Evolutionary conservation across 2,888 invertebrate genomes (phyloP), one percentile per base, ranked within the genome.

Genomic region (Macaria liturata): DNA sequence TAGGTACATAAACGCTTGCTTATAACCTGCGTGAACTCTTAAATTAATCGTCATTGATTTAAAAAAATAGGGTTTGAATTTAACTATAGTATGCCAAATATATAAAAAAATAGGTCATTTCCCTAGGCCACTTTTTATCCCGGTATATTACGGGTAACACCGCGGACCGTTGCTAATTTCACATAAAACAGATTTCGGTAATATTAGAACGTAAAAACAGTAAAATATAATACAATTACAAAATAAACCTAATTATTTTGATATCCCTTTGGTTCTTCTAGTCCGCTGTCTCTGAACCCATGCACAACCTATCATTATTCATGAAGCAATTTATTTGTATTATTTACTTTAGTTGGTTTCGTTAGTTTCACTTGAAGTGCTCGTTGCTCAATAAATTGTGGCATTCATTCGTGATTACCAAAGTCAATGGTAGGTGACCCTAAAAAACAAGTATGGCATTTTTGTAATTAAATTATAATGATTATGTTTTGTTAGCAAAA

Each of bases 291-390:
- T 34, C 61, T 58, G 66, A 31, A 37, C n/a, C 37, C 44, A 20
- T 37, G 68, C 68, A 70, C 68, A 75, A 70, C 64, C 70, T 71
- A 72, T 84, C 76, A 87, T 89, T 89, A 89, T 90, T 89, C 87
- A 90, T 89, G 88, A 88, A 75, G 78, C 86, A 82, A 88, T 89
- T 88, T 88, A 88, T 87, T 85, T 79, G 80, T 87, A 89, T 88
- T 84, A 87, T 87, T 88, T 83, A 86, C 82, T 88, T 84, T 81
- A 80, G 78, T 76, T 70, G 73, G 67, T 71, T 71, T 44, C 44
- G 44, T 70, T 59, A 64, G 64, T 76, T 78, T 75, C 71, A 64
- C 67, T 70, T 62, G 61, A 20, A 67, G 59, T 64, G 66, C 65
- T 65, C 65, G 20, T 46, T 56, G 61, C 61, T 64, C 51, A 34